Percentiles rank a stretch among this genome's conserved stretches.
phyloP scores from a whole-genome alignment of 2,888 invertebrate genomes.

The Seira musarum region DNA sequence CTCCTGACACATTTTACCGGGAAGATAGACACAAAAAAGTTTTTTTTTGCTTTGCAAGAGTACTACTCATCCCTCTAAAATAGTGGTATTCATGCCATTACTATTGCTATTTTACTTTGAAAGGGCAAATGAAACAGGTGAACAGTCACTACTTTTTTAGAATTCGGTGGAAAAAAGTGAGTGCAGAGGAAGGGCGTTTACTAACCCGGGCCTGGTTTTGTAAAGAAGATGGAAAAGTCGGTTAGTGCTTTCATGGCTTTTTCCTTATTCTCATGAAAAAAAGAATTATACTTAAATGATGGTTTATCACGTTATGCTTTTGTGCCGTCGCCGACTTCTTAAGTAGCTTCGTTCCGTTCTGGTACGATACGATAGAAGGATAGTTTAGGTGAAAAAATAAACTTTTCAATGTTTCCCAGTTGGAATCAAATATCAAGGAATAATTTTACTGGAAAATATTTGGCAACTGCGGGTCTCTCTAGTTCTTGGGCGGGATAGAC shows the following conservation, averaged over 20 bases:
- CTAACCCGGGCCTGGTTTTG: too few species aligned
- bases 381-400: too few species aligned
- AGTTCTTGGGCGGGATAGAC: too few species aligned
- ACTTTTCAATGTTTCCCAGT: too few species aligned
- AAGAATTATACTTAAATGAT: neutral
- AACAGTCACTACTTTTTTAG: neutral
- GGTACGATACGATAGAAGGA: too few species aligned
- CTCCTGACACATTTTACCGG: constrained; percentile 16
- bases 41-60: neutral
- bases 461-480: too few species aligned
- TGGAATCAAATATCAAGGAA: too few species aligned
- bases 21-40: neutral
- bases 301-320: constrained; percentile 7
- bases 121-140: constrained; percentile 6
- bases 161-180: neutral
- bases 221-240: too few species aligned
- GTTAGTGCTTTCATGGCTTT: too few species aligned
- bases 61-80: neutral
- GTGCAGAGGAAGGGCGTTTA: too few species aligned
- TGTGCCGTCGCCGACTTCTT: neutral
- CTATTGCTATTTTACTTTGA: neutral
- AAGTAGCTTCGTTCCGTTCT: too few species aligned
- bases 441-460: too few species aligned
- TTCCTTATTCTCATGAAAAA: neutral
- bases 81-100: neutral